Base-by-base conservation (phyloP, 2,113 vertebrate species). In the Forbesichthys agassizii region DNA sequence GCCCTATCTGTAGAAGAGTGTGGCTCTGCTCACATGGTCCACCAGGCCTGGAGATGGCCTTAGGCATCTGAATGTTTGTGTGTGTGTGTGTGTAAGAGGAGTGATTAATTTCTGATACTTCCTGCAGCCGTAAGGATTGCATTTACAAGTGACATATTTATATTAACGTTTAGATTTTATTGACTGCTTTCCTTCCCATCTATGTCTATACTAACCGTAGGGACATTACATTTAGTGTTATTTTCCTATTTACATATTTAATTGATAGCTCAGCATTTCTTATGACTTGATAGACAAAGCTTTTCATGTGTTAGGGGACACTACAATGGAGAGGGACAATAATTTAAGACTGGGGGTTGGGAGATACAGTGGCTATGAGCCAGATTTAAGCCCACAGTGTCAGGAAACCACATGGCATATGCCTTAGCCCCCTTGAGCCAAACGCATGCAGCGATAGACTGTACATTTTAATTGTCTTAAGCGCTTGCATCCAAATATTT, bases 1-100 rank as follows among this genome's bases (percentile, higher is more conserved):
- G 87, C 87, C 90, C 89, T 92, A 92, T 93, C 92, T 92, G 91
- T 89, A 66, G 80, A 82, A 65, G 82, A 86, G 84, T 88, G 89
- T 83, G 84, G 89, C 88, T 87, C 85, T 76, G 74, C 90, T 90
- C 88, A 86, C 84, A 87, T 85, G 84, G 90, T 91, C 90, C 90
- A 84, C 82, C 79, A 87, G 84, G 84, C 86, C 87, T 55, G 11
- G 69, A 89, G 78, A 88, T 86, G 88, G 92, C 91, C 89, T 76
- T 79, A 79, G 90, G 91, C 91, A 85, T 90, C 86, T 80, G 92
- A 92, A 92, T 93, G 90, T 87, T 84, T 82, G 72, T 86, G 85
- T 90, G 83, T 87, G 71, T 88, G 84, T 71, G 67, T 58, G 63
- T 51, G 36, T 42, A 42, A 7, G 36, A 42, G 36, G 7, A 27